These are phyloP conservation scores for Protomyctophum bolini DNA, from an alignment of 2,113 vertebrate genomes.

Conservation along the genomic window DNA sequence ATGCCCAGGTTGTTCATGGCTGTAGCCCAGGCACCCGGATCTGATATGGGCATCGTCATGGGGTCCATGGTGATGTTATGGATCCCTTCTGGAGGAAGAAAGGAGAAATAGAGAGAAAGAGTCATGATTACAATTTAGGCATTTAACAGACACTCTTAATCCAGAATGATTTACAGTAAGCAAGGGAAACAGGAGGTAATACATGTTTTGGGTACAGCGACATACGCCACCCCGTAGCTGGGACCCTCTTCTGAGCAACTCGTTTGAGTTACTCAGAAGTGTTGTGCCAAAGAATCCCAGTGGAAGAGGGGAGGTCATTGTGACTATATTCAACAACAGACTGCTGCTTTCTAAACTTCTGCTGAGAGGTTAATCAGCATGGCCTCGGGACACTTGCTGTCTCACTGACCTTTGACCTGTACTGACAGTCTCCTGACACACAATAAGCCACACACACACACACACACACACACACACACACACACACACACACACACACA, in stretches of 20 bases:
- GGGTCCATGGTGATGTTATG: constrained; percentile 88
- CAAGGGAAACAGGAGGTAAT: too few species aligned
- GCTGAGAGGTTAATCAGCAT: constrained; percentile 9
- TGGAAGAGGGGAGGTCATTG: constrained; percentile 1
- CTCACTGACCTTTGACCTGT: constrained; percentile 31
- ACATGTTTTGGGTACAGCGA: too few species aligned
- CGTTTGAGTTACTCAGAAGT: too few species aligned
- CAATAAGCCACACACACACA: constrained; percentile 13
- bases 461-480: neutral
- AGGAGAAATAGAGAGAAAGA: neutral
- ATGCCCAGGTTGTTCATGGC: constrained; percentile 98
- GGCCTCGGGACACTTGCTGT: constrained; percentile 26
- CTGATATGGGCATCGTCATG: constrained; percentile 91
- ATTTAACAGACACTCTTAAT: too few species aligned
- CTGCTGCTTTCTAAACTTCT: constrained; percentile 29
- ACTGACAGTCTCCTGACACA: neutral
- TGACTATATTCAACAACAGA: constrained; percentile 39
- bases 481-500: neutral
- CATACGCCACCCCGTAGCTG: too few species aligned
- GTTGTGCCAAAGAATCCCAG: constrained; percentile 7
- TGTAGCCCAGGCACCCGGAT: constrained; percentile 91
- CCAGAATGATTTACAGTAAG: constrained; percentile 14
- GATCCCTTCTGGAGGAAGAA: constrained; percentile 79
- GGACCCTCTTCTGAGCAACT: too few species aligned
- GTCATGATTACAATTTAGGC: too few species aligned